Base-by-base conservation (phyloP, 1,140 invertebrate genomes). In the Drosophila triauraria region DNA sequence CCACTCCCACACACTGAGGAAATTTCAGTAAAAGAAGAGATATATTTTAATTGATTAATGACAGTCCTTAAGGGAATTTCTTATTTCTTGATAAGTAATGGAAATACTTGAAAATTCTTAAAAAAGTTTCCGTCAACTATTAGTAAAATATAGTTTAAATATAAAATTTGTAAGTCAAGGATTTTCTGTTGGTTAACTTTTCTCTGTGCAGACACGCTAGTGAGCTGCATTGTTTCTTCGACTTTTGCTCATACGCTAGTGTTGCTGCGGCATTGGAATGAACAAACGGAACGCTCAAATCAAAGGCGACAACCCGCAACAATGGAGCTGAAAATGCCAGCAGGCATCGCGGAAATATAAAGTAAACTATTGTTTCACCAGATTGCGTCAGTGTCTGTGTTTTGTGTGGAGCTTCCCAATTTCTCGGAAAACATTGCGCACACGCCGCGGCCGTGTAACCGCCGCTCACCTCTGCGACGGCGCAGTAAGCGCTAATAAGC, bases 401-500 rank as follows among this genome's bases (percentile, higher is more conserved):
- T 70, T 25, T 57, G 54, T 59, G 35, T 65, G 43, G 32, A 2
- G 8, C 48, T 30, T 50, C 4, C 48, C 17, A 17, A 17, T 63
- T 59, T 27, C 5, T 15, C 15, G 23, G 15, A 9, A 3, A 67
- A 60, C 42, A 67, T 81, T 69, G 51, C 81, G 59, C 50, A 80
- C 64, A 80, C 82, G 72, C 77, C 50, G 17, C 27, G 32, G 65
- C 77, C 46, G 23, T 30, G 40, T 50, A 46, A 17, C 23, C 30
- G 9, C 2, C 17, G 10, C 23, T 42, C 65, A 44, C 47, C 48
- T 44, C 7, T 42, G 44, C 64, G 56, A 61, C 40, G 46, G 35
- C 15, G 25, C 67, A 40, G 58, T 75, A 86, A 86, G 79, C 79
- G 58, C 44, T 57, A 56, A 68, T 79, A 90, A 91, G 85, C 85